These are phyloP conservation scores for Melitaea athalia DNA, from an alignment of 2,888 invertebrate species.

Conservation along the genomic window DNA sequence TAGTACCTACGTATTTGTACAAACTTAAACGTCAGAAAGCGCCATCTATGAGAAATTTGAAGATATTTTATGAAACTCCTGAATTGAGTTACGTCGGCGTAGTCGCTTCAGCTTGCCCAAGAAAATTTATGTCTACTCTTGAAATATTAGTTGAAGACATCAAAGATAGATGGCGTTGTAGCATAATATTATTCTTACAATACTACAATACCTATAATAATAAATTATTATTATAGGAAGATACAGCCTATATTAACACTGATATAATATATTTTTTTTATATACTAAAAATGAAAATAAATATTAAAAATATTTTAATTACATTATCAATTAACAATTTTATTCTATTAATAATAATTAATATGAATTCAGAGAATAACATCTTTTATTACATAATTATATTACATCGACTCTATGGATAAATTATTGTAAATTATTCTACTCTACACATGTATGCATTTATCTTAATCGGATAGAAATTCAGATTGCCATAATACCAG, in stretches of 20 bases:
- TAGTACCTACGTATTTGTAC: not conserved
- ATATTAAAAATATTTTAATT: too few species aligned
- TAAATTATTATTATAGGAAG: not conserved
- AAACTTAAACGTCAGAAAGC: not conserved
- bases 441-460: not conserved
- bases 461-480: not conserved
- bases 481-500: not conserved
- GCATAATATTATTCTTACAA: not conserved
- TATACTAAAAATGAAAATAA: too few species aligned
- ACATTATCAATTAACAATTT: too few species aligned
- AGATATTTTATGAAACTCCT: not conserved
- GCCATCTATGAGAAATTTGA: not conserved
- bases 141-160: not conserved
- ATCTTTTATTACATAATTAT: too few species aligned
- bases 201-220: not conserved
- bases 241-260: too few species aligned
- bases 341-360: too few species aligned
- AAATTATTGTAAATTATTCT: too few species aligned
- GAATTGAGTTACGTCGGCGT: not conserved
- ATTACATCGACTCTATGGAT: too few species aligned
- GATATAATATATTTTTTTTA: too few species aligned
- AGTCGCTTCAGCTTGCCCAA: slow-evolving; percentile 2
- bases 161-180: slow-evolving; percentile 3
- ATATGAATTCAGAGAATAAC: too few species aligned
- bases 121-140: not conserved